Evolutionary conservation across 35 echinoderm and acorn worm species (phyloP).

Genomic region (Holothuria glaberrima): DNA sequence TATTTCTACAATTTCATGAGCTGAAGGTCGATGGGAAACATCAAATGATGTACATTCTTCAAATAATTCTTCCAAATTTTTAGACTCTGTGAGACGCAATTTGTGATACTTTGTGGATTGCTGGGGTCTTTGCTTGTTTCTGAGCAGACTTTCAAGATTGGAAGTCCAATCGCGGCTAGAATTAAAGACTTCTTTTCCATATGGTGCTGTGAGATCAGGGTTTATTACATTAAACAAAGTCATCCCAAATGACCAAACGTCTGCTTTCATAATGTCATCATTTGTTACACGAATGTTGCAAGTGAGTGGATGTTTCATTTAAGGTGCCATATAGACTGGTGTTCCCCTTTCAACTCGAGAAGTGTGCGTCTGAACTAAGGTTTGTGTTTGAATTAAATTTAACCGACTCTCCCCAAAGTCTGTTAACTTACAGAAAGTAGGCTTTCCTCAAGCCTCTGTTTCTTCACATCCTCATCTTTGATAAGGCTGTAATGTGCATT

Average conservation of each 20-base stretch:
- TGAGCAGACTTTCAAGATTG: neutral
- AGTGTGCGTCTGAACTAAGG: neutral
- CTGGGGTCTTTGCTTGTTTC: neutral
- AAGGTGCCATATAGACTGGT: neutral
- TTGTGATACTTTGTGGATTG: slow-evolving; percentile 5
- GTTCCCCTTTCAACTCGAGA: neutral
- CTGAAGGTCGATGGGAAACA: neutral
- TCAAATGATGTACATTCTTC: slow-evolving; percentile 17
- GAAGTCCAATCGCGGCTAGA: slow-evolving; percentile 13
- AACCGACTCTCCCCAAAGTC: slow-evolving; percentile 51
- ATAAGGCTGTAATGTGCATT: slow-evolving; percentile 21
- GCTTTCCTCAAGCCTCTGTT: neutral
- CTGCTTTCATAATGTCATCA: neutral
- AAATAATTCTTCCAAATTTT: neutral
- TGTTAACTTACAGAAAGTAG: neutral
- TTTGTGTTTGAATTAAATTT: slow-evolving; percentile 26
- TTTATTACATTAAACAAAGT: slow-evolving; percentile 13
- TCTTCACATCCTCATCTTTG: neutral
- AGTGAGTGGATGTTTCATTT: neutral
- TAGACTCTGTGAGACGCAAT: neutral
- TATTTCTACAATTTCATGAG: too few relatives aligned
- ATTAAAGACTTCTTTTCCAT: neutral
- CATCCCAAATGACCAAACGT: slow-evolving; percentile 25
- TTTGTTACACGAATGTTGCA: neutral
- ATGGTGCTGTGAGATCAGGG: too few relatives aligned